phyloP scores from a whole-genome alignment of 2,888 invertebrate genomes.

The Stegophylla sp. region DNA sequence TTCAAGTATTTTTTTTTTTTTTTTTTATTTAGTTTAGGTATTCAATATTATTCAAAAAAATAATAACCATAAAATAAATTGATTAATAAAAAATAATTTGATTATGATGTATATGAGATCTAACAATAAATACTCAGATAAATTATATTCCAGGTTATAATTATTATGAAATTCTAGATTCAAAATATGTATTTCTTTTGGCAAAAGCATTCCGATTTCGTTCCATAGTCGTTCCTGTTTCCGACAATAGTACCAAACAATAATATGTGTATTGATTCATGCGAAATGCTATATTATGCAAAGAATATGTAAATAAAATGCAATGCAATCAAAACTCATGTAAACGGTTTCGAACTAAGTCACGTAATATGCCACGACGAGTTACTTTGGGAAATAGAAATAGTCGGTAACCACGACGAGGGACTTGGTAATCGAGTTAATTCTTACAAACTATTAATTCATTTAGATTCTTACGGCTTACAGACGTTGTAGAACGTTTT shows the following conservation, averaged over 20 bases:
- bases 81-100: no score
- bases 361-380: conserved; percentile 26
- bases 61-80: no score
- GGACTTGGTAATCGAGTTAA: neutral
- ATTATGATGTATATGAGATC: no score
- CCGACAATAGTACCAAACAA: neutral
- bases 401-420: conserved; percentile 1
- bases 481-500: neutral
- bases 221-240: neutral
- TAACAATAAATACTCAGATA: no score
- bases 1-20: no score
- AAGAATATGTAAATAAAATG: conserved; percentile 1
- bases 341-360: conserved; percentile 14
- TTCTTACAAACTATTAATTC: neutral
- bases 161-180: no score
- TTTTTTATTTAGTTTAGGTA: no score
- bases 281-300: neutral
- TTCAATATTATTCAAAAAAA: no score
- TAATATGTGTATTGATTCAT: conserved; percentile 5
- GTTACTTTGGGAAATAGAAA: neutral
- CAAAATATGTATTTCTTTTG: no score
- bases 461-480: neutral
- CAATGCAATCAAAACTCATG: neutral
- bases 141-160: no score
- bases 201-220: no score